Evolutionary conservation across 2,113 vertebrate species (phyloP), one percentile per base, ranked within the genome.

Genomic region (Gavialis gangeticus): DNA sequence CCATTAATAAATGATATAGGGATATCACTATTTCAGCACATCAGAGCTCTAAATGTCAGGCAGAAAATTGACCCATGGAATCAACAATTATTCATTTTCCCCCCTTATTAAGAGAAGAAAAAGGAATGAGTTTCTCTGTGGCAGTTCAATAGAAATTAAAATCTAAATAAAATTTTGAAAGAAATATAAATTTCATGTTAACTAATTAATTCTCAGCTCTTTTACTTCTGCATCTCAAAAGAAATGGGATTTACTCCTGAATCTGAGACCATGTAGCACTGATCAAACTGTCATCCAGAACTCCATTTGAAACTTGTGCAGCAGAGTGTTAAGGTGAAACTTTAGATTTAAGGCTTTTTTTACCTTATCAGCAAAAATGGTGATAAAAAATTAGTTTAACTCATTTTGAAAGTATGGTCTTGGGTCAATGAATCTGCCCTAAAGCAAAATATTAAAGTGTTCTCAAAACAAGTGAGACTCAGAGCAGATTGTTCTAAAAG

Each of bases 371-470:
- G 88, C 46, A 94, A 96, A 95, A 69, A 14, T 84, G 62, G 17
- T 73, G 46, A 54, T 87, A 28, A 81, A 87, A 75, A 66, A 17
- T n/a, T 2, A 84, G 27, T 30, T 73, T 28, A 80, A 1, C 87
- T 95, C 21, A 19, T 56, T 90, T 90, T 85, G 58, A 81, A 94
- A 93, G 37, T 5, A 81, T 78, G 79, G 73, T 85, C 82, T 9
- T 96, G 84, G 3, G 1, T 95, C 91, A 96, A 75, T 27, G 28
- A 58, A 0, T 64, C 25, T 75, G 75, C 89, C 79, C 81, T 77
- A 64, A 84, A 84, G 88, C 73, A 81, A 96, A 58, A 56, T 91
- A 56, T 87, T 87, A 77, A 90, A 58, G 89, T 90, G 57, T 86
- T 27, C 69, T 87, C 0, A 0, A 57, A 90, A 79, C 67, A 91